phyloP scores from a whole-genome alignment of 2,113 vertebrate species.

The Vicugna pacos region DNA sequence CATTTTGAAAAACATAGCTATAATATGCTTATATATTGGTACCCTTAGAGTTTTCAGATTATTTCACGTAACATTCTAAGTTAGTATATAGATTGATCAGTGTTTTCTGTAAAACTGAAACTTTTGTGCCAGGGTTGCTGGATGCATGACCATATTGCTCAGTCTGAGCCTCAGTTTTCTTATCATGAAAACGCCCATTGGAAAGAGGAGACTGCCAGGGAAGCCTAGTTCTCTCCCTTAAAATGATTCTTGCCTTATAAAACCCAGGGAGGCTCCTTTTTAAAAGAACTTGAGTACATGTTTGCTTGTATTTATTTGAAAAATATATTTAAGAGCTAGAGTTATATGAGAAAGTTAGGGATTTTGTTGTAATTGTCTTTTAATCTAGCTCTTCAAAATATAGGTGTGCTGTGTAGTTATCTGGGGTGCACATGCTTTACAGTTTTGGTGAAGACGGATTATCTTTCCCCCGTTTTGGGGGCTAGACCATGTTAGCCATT shows the following conservation, averaged over 20 bases:
- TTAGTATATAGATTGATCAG: constrained; percentile 9
- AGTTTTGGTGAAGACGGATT: not conserved
- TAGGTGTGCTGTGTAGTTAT: not conserved
- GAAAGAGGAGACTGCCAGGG: not conserved
- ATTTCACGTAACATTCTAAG: not conserved
- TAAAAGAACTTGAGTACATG: not conserved
- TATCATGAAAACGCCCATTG: not conserved
- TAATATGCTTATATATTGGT: constrained; percentile 2
- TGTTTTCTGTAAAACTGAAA: constrained; percentile 25
- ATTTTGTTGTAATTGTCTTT: not conserved
- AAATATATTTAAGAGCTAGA: constrained; percentile 5
- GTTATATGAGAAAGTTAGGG: not conserved
- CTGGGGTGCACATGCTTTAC: not conserved
- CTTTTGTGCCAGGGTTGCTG: not conserved
- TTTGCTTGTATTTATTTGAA: constrained; percentile 31
- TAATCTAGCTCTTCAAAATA: not conserved
- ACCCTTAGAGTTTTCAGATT: not conserved
- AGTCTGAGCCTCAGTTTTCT: not conserved
- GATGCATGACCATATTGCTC: not conserved
- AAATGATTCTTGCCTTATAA: not conserved
- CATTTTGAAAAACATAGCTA: not conserved
- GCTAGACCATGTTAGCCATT: not conserved
- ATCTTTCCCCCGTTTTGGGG: not conserved
- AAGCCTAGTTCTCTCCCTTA: not conserved
- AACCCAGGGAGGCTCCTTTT: not conserved